Evolutionary conservation across 2,113 vertebrate species (phyloP).

Genomic region (Chloroceryle aenea): DNA sequence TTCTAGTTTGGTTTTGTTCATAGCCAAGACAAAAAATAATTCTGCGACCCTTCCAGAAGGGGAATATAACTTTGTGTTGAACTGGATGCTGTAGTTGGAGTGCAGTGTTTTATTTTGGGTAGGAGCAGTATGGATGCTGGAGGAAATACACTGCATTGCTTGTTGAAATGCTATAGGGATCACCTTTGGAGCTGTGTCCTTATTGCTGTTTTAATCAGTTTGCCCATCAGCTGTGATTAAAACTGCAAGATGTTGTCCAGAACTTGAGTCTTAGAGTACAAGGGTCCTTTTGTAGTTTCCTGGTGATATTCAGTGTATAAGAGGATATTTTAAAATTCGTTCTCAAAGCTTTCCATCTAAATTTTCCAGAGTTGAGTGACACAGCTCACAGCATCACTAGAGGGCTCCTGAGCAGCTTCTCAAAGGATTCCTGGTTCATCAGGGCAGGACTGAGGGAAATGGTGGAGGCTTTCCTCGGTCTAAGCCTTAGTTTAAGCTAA

Average conservation of each 20-base stretch:
- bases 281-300: neutral
- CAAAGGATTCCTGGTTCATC: neutral
- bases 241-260: neutral
- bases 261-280: neutral
- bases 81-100: neutral
- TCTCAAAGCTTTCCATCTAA: neutral
- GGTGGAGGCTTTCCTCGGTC: neutral
- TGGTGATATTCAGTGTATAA: neutral
- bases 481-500: neutral
- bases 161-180: rapidly evolving
- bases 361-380: neutral
- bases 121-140: neutral
- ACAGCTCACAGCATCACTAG: neutral
- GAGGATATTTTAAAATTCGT: neutral
- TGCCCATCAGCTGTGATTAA: neutral
- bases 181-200: neutral
- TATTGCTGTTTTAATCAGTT: neutral
- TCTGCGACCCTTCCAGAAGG: neutral
- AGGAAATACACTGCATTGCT: rapidly evolving
- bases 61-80: neutral
- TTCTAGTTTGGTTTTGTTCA: neutral
- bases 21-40: neutral
- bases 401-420: neutral
- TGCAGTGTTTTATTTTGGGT: neutral
- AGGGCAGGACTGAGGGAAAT: neutral